Conservation (phyloP, 2,113 vertebrate species). For the Epinephelus lanceolatus region DNA sequence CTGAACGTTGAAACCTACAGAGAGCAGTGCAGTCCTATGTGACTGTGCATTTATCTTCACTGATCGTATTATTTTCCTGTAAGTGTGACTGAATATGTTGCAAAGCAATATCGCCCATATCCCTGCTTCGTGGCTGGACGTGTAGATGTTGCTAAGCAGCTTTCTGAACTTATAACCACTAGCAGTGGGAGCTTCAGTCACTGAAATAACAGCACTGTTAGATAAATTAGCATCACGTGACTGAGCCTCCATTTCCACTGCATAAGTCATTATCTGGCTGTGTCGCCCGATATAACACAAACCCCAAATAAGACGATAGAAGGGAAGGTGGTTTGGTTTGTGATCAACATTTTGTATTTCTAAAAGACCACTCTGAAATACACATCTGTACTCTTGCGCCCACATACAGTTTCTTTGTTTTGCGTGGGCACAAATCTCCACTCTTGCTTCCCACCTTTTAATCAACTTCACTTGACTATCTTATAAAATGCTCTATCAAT, state of each 20-base stretch:
- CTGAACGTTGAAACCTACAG: neutral
- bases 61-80: constrained; percentile 33
- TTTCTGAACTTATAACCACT: constrained; percentile 59
- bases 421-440: constrained; percentile 16
- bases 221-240: constrained; percentile 34
- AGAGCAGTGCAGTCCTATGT: constrained; percentile 1
- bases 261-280: constrained; percentile 35
- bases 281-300: constrained; percentile 41
- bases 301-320: constrained; percentile 11
- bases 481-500: constrained; percentile 53
- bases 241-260: constrained; percentile 28
- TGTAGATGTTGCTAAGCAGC: constrained; percentile 61
- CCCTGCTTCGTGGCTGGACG: constrained; percentile 51
- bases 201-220: constrained; percentile 14
- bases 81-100: constrained; percentile 61
- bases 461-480: constrained; percentile 43
- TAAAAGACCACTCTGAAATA: neutral
- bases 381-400: neutral
- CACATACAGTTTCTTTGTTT: constrained; percentile 2
- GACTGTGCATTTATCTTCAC: constrained; percentile 54
- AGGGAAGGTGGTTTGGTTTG: constrained; percentile 17
- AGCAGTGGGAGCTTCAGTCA: constrained; percentile 39
- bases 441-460: constrained; percentile 21
- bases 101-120: constrained; percentile 49
- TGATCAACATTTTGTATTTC: constrained; percentile 10